Base-by-base conservation (phyloP, 2,113 vertebrate genomes). In the Boleophthalmus pectinirostris region DNA sequence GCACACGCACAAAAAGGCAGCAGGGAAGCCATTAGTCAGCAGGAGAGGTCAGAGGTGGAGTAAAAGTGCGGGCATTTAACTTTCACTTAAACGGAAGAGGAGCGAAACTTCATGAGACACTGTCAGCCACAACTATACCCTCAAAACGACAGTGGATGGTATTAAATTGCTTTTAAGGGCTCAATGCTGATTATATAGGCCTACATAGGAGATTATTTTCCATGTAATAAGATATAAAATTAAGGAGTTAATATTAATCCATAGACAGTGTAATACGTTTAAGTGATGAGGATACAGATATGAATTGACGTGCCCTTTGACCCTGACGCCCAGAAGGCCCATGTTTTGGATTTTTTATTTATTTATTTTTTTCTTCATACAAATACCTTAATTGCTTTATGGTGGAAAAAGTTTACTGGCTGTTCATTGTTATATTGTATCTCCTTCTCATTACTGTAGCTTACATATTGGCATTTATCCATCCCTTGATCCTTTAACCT, bases 11-110 rank as follows among this genome's bases (percentile, higher is more conserved):
- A 43, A 38, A 38, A 6, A 35, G 20, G 43, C 61, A 64, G 61
- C 33, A 45, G 66, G 33, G 78, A 60, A 43, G 23, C 75, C 75
- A 61, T 82, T 66, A 74, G 69, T 72, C 82, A 81, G 73, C 77
- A 69, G 68, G 8, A 23, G 60, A 51, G 81, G 75, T 80, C 73
- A 73, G 43, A 57, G 7, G 49, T 56, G 33, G 1, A 16, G 66
- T 38, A 54, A 43, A 80, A 81, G 80, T 77, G n/a, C 78, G 78
- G 66, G 46, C 69, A 75, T 80, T 84, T 65, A 80, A 67, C 66
- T 82, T 73, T 75, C 65, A 69, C 56, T 73, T 75, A 33, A 38
- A 20, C 6, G 69, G 2, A 29, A 61, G 46, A 68, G 54, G 47
- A 58, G 46, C 33, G 9, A 8, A 53, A 80, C 70, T 69, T 35